Percentiles rank a stretch among this genome's conserved stretches.
These are phyloP conservation scores for Elgaria multicarinata DNA, from an alignment of 2,113 vertebrate genomes.

Conservation along the genomic window DNA sequence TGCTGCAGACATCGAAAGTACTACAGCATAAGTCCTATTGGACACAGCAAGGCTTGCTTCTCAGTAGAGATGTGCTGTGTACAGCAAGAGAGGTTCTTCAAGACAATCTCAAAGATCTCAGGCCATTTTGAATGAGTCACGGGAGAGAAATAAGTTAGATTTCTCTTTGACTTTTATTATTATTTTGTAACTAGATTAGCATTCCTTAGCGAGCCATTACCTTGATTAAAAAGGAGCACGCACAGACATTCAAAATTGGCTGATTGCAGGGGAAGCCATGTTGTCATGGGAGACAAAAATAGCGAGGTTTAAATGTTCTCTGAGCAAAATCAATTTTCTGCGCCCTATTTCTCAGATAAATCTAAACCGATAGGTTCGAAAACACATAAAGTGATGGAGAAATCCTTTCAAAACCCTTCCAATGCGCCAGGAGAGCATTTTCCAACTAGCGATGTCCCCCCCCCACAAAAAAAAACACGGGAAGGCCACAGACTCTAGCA, in stretches of 20 bases:
- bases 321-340: slow-evolving; percentile 14
- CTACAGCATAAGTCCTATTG: background rate
- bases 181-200: slow-evolving; percentile 14
- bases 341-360: background rate
- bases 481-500: too few relatives aligned
- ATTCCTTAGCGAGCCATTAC: background rate
- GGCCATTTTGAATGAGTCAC: background rate
- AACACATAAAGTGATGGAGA: slow-evolving; percentile 16
- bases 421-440: background rate
- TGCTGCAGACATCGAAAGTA: too few relatives aligned
- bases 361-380: background rate
- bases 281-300: slow-evolving; percentile 11
- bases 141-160: background rate
- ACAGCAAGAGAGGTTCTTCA: background rate
- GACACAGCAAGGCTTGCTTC: background rate
- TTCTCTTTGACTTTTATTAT: slow-evolving; percentile 16
- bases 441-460: too few relatives aligned
- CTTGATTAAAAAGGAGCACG: background rate
- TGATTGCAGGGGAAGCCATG: background rate
- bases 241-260: background rate
- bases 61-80: background rate
- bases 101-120: background rate
- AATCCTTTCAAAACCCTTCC: slow-evolving; percentile 20
- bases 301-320: background rate
- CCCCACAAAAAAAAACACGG: too few relatives aligned